Percentiles rank a stretch among this genome's conserved stretches.
These are phyloP conservation scores for Hucho hucho DNA, from an alignment of 2,113 vertebrate species.

Conservation along the genomic window DNA sequence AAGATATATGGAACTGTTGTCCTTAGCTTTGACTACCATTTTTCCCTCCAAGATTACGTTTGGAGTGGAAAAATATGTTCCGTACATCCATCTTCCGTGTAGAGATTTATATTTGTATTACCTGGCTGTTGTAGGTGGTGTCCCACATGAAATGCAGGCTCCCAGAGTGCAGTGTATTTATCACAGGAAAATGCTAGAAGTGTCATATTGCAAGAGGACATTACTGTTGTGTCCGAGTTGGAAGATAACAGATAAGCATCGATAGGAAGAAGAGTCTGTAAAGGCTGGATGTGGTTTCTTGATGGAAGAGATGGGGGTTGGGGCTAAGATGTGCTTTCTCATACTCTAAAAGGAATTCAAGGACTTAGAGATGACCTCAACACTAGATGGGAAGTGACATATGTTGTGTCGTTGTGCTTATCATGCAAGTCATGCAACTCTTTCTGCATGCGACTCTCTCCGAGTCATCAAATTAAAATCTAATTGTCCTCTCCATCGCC, in stretches of 20 bases:
- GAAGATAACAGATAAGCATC: not conserved
- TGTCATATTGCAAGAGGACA: slow-evolving; percentile 22
- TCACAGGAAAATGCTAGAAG: not conserved
- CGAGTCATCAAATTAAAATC: not conserved
- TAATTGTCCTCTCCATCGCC: not conserved
- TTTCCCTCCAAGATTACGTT: not conserved
- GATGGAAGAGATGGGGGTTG: not conserved
- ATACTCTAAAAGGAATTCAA: not conserved
- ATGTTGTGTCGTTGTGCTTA: too few relatives aligned
- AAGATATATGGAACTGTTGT: too few relatives aligned
- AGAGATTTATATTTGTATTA: slow-evolving; percentile 16
- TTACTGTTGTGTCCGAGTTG: slow-evolving; percentile 6
- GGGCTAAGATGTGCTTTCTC: not conserved
- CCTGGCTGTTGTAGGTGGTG: slow-evolving; percentile 6
- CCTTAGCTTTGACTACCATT: not conserved
- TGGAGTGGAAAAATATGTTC: not conserved
- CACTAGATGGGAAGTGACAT: not conserved
- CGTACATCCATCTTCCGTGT: not conserved
- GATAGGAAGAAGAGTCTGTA: not conserved
- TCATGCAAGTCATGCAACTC: too few relatives aligned
- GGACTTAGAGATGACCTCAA: not conserved
- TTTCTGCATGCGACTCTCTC: too few relatives aligned
- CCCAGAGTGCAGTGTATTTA: not conserved
- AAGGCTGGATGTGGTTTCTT: not conserved
- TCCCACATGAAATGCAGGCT: not conserved